Evolutionary conservation across 2,797 vertebrate genomes (phyloP).

Genomic region (Poecilia picta): DNA sequence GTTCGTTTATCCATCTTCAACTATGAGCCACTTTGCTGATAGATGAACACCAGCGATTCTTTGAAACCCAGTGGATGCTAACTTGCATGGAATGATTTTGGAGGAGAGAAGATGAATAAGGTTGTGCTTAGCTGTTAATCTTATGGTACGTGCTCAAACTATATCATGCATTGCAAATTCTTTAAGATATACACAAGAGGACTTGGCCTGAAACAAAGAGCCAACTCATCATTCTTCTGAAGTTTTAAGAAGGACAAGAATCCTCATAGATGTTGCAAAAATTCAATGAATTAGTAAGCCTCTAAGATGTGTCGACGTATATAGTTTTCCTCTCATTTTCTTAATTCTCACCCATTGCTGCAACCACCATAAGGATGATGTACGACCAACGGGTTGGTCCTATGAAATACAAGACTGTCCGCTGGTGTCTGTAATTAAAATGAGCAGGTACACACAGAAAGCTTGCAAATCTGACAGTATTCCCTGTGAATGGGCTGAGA

Average conservation of each 20-base stretch:
- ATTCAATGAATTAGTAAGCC: constrained; percentile 48
- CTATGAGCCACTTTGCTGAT: constrained; percentile 21
- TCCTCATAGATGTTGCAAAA: constrained; percentile 33
- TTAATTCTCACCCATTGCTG: constrained; percentile 45
- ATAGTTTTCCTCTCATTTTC: constrained; percentile 51
- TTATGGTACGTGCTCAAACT: constrained; percentile 13
- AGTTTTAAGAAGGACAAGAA: constrained; percentile 31
- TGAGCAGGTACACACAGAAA: constrained; percentile 74
- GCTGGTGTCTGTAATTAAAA: constrained; percentile 77
- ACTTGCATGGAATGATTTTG: constrained; percentile 22
- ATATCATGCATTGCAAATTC: constrained; percentile 14
- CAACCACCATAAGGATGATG: constrained; percentile 69
- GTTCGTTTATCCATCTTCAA: constrained; percentile 25
- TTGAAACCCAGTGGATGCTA: constrained; percentile 4
- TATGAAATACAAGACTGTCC: constrained; percentile 72
- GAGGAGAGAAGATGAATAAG: constrained; percentile 18
- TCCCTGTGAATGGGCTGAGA: constrained; percentile 74
- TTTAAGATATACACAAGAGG: constrained; percentile 26
- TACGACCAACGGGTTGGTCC: constrained; percentile 47
- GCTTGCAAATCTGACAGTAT: constrained; percentile 73
- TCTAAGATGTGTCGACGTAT: constrained; percentile 5
- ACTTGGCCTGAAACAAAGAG: constrained; percentile 39
- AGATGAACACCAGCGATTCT: constrained; percentile 22
- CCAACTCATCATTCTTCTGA: constrained; percentile 27
- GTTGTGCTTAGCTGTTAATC: constrained; percentile 26